A percentile compares a stretch with the other conserved stretches of the same genome.
Evolutionary conservation across 2,797 vertebrate genomes (phyloP).

Genomic region (Microcaecilia unicolor): DNA sequence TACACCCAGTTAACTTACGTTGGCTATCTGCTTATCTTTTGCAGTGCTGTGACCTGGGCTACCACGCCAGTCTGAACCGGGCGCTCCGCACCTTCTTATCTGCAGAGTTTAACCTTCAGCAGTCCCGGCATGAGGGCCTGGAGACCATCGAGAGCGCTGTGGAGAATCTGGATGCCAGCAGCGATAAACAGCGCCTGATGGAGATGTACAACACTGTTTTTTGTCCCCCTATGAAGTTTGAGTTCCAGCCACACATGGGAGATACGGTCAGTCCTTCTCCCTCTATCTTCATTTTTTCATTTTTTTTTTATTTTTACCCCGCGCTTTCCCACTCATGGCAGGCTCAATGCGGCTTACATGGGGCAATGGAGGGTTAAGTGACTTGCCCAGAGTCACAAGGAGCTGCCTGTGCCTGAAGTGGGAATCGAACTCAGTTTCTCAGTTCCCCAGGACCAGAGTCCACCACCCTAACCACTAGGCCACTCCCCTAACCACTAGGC

Average conservation of each 20-base stretch:
- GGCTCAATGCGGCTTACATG: no score
- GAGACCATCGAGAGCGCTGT: slow-evolving; percentile 85
- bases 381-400: no score
- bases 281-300: no score
- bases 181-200: slow-evolving; percentile 94
- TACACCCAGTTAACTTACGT: no score
- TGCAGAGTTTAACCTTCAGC: slow-evolving; percentile 87
- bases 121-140: slow-evolving; percentile 85
- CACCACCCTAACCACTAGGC: no score
- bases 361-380: no score
- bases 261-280: slow-evolving; percentile 72
- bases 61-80: slow-evolving; percentile 89
- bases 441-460: no score
- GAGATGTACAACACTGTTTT: slow-evolving; percentile 96
- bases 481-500: no score
- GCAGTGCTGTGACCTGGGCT: slow-evolving; percentile 96
- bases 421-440: no score
- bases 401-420: no score
- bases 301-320: no score
- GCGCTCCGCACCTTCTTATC: slow-evolving; percentile 93
- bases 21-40: slow-evolving; percentile 1
- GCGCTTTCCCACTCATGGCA: no score
- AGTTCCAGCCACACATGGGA: slow-evolving; percentile 97
- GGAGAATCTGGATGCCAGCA: slow-evolving; percentile 86
- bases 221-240: slow-evolving; percentile 91